Evolutionary conservation across 2,888 invertebrate genomes (phyloP), one percentile per base, ranked within the genome.

Genomic region (Stegophylla sp.): DNA sequence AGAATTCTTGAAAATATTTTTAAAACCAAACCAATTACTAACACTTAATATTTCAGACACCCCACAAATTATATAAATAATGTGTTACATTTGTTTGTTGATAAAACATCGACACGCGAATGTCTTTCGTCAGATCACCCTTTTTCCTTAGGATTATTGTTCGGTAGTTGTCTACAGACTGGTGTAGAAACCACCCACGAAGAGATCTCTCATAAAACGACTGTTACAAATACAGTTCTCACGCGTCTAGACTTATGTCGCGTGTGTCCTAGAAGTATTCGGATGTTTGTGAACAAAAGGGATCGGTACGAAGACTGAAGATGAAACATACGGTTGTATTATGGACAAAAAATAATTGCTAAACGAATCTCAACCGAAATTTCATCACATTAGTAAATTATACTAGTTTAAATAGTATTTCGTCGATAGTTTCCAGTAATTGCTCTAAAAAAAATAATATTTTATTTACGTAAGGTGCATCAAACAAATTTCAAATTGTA

Each of bases 181-280:
- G 23, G 10, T 15, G 51, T 51, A 34, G 10, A 51, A 74, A 64
- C 75, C 75, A 64, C 75, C 64, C 64, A 64, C 75, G 51, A 48
- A 51, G 75, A 71, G 53, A 71, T 34, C 34, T 34, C 48, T 67
- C 10, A 48, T 63, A 20, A 53, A 71, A 64, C 15, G 4, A 34
- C 48, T 45, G 73, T 73, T 45, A n/a, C 34, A 64, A 51, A 75
- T 48, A 34, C 64, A 12, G 34, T 20, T 75, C 63, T 75, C 7
- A 23, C 20, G 13, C 34, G 48, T 63, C 63, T 63, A 63, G 34
- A 28, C 20, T 28, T 28, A 15, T 64, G 75, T 41, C 63, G 34
- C 34, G 34, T 28, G 51, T 75, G 51, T 75, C 48, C 23, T 41
- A 51, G 34, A 75, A 63, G 23, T 41, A 41, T 41, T 23, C 45